phyloP scores from a whole-genome alignment of 2,888 invertebrate genomes.

The Crossocerus cetratus region DNA sequence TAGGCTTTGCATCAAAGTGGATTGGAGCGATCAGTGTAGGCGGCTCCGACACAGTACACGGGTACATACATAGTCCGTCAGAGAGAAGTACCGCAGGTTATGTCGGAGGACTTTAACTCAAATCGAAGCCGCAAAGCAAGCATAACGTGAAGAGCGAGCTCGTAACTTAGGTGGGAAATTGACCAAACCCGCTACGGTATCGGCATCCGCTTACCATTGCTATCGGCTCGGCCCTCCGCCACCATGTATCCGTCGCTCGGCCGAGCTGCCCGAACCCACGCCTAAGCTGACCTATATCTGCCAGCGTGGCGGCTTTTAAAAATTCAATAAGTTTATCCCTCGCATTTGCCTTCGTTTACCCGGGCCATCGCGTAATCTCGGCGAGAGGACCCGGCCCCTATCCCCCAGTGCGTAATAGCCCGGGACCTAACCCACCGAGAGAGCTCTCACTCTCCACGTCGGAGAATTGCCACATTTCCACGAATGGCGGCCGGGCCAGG shows the following conservation, averaged over 20 bases:
- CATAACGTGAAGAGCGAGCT: slow-evolving; percentile 35
- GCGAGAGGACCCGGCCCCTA: slow-evolving; percentile 1
- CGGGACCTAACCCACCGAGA: neutral
- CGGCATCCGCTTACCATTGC: slow-evolving; percentile 33
- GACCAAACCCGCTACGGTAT: slow-evolving; percentile 35
- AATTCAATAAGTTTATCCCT: slow-evolving; percentile 33
- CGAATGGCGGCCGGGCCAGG: neutral
- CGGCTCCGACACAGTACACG: too few relatives aligned
- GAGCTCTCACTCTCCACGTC: slow-evolving; percentile 1
- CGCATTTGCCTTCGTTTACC: slow-evolving; percentile 21
- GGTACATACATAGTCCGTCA: too few relatives aligned
- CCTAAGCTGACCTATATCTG: slow-evolving; percentile 1
- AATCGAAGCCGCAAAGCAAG: neutral
- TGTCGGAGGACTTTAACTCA: slow-evolving; percentile 17
- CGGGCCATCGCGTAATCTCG: slow-evolving; percentile 26
- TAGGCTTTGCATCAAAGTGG: too few relatives aligned
- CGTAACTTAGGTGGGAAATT: slow-evolving; percentile 53
- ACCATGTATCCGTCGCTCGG: slow-evolving; percentile 21
- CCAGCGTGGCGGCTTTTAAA: slow-evolving; percentile 22
- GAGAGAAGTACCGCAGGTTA: slow-evolving; percentile 17
- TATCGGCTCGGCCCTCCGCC: slow-evolving; percentile 14
- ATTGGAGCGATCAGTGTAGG: too few relatives aligned
- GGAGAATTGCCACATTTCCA: neutral
- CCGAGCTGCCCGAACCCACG: slow-evolving; percentile 7
- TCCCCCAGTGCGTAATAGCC: slow-evolving; percentile 24